Evolutionary conservation across 2,888 invertebrate genomes (phyloP).

Genomic region (Drosophila planitibia): DNA sequence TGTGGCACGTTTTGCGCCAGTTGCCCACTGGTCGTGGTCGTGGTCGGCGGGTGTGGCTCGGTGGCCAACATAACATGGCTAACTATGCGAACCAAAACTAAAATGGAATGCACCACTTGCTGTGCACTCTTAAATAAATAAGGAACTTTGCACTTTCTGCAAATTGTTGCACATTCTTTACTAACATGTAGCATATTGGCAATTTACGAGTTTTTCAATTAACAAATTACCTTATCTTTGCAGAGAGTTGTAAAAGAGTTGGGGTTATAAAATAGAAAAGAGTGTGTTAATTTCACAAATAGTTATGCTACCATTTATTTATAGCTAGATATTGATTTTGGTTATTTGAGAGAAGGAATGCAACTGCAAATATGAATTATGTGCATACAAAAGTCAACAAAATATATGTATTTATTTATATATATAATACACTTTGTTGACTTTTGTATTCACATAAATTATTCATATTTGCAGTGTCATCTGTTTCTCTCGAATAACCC

Average conservation of each 20-base stretch:
- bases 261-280: not conserved
- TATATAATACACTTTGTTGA: not conserved
- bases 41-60: conserved; percentile 64
- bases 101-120: conserved; percentile 37
- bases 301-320: not conserved
- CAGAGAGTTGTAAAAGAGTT: not conserved
- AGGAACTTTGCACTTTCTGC: conserved; percentile 46
- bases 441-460: not conserved
- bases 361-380: conserved; percentile 2
- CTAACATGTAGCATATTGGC: not conserved
- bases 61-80: conserved; percentile 40
- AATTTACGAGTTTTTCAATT: not conserved
- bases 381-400: not conserved
- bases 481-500: conserved; percentile 1
- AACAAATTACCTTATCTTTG: not conserved
- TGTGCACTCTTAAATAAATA: not conserved
- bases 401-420: not conserved
- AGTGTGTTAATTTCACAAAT: not conserved
- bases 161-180: conserved; percentile 21
- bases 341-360: not conserved
- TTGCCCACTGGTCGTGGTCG: conserved; percentile 66
- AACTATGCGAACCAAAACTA: conserved; percentile 30
- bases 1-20: conserved; percentile 58
- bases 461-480: conserved; percentile 3
- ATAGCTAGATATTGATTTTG: conserved; percentile 2